A percentile compares a stretch with the other conserved stretches of the same genome.
These are phyloP conservation scores for Sternotherus odoratus DNA, from an alignment of 2,797 vertebrate genomes.

Conservation along the genomic window DNA sequence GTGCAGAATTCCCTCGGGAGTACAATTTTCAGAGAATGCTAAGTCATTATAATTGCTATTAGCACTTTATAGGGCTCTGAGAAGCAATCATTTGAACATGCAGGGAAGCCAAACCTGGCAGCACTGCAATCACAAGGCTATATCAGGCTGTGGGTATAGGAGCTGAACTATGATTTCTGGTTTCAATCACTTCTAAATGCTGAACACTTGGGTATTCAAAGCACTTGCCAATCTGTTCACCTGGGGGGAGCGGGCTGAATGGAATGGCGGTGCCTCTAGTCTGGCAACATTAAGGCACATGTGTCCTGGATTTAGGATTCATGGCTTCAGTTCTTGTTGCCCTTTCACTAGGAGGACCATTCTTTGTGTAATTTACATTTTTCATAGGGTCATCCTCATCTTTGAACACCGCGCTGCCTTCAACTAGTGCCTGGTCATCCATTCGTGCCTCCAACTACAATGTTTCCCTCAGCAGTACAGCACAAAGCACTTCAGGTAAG, in stretches of 20 bases:
- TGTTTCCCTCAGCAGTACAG: conserved; percentile 99
- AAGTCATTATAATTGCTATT: neutral
- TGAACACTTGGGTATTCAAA: neutral
- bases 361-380: neutral
- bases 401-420: conserved; percentile 99
- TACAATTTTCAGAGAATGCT: neutral
- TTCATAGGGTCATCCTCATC: conserved; percentile 97
- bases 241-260: fast-evolving
- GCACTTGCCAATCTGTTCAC: neutral
- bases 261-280: neutral
- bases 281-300: fast-evolving
- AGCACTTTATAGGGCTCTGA: neutral
- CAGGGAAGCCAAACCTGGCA: neutral
- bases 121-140: fast-evolving
- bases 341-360: neutral
- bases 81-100: neutral
- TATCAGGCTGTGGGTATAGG: neutral
- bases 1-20: too few relatives aligned
- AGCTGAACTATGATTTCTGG: neutral
- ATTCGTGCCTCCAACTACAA: conserved; percentile 99
- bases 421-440: conserved; percentile 99
- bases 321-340: neutral
- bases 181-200: fast-evolving
- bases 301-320: neutral
- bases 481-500: conserved; percentile 99